Evolutionary conservation across 2,113 vertebrate species (phyloP).

Genomic region (Planiliza haematocheilus): DNA sequence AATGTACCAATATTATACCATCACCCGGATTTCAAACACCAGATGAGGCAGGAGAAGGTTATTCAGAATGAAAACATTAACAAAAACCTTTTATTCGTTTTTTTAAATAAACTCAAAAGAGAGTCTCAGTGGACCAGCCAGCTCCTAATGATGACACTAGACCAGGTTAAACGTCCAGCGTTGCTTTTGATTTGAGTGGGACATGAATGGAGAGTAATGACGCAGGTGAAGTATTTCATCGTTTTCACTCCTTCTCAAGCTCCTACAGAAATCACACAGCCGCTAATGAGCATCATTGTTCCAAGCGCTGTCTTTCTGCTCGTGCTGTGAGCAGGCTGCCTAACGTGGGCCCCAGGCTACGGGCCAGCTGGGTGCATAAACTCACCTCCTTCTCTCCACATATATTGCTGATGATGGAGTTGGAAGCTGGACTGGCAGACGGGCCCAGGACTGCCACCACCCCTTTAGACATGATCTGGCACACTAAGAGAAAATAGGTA

Average conservation of each 20-base stretch:
- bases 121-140: not conserved
- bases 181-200: constrained; percentile 36
- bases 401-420: constrained; percentile 99
- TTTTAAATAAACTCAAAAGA: not conserved
- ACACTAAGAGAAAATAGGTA: constrained; percentile 85
- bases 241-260: constrained; percentile 44
- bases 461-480: constrained; percentile 98
- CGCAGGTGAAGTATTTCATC: constrained; percentile 46
- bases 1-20: constrained; percentile 1
- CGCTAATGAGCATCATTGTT: constrained; percentile 45
- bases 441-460: constrained; percentile 96
- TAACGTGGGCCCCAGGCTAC: not conserved
- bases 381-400: constrained; percentile 99
- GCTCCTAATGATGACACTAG: constrained; percentile 39
- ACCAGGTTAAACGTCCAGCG: constrained; percentile 46
- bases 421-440: constrained; percentile 96
- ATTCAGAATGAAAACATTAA: constrained; percentile 12
- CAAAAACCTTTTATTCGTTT: constrained; percentile 6
- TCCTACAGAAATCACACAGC: constrained; percentile 31
- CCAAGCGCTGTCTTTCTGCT: constrained; percentile 17
- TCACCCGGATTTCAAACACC: not conserved
- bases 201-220: constrained; percentile 28
- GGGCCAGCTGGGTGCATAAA: constrained; percentile 26
- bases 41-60: not conserved
- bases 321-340: not conserved